A percentile compares a stretch with the other conserved stretches of the same genome.
Conservation (phyloP, 2,797 vertebrate species). For the Myoxocephalus aenaeus region DNA sequence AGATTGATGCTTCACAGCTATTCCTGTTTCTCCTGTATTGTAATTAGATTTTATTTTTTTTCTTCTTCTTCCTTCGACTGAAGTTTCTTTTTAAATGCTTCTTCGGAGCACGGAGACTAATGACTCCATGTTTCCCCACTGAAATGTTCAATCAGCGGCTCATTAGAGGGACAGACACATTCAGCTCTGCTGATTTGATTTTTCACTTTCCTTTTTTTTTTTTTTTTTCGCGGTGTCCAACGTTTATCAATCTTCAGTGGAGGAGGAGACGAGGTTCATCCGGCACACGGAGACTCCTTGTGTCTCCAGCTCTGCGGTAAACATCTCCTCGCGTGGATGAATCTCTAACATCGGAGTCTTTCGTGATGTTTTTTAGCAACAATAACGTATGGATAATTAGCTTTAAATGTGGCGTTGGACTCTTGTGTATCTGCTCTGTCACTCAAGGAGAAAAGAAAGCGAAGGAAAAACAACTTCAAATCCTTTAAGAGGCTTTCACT, state of each 20-base stretch:
- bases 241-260: slow-evolving; percentile 64
- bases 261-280: slow-evolving; percentile 36
- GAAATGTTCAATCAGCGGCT: slow-evolving; percentile 84
- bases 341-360: neutral
- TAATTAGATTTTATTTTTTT: slow-evolving; percentile 74
- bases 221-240: slow-evolving; percentile 49
- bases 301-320: neutral
- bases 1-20: slow-evolving; percentile 79
- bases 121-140: slow-evolving; percentile 79
- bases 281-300: neutral
- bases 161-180: slow-evolving; percentile 75
- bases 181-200: slow-evolving; percentile 77
- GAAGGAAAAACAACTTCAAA: slow-evolving; percentile 25
- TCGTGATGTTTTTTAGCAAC: neutral
- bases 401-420: neutral
- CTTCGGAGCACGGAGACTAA: slow-evolving; percentile 76
- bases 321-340: neutral
- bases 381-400: neutral
- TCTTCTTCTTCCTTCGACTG: slow-evolving; percentile 23
- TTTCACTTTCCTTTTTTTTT: slow-evolving; percentile 72
- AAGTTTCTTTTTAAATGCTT: slow-evolving; percentile 78
- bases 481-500: slow-evolving; percentile 53
- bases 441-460: slow-evolving; percentile 15
- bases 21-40: slow-evolving; percentile 77
- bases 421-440: neutral